Base-by-base conservation (phyloP, 1,140 invertebrate genomes). In the Zaprionus ghesquierei region DNA sequence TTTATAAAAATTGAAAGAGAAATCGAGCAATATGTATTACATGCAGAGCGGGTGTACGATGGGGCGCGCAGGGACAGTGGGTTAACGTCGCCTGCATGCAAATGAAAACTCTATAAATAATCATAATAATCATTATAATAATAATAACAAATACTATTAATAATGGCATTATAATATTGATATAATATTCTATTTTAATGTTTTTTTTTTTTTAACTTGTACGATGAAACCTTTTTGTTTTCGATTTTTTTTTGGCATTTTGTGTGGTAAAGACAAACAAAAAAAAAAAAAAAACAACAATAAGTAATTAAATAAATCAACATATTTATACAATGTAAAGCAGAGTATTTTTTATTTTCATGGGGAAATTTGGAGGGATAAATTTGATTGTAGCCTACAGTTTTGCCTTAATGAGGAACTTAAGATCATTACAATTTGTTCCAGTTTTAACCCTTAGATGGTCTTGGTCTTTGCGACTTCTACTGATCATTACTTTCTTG, bases 321-420 rank as follows among this genome's bases (percentile, higher is more conserved):
- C 73, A 87, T 87, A 87, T 87, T 87, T 87, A 87, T 87, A 87
- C 72, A 82, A 87, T 89, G 86, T 79, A 89, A 81, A 49, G 1
- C 12, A 3, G 49, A 73, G 44, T 61, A 55, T 51, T 3, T 51
- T 65, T 5, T 18, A 49, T 25, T 50, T 50, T 2, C 18, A 23
- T 49, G 9, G 12, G 8, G 0, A 0, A 33, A 33, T 25, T 23
- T 49, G 3, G 9, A 25, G n/a, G 49, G 49, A 22, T 3, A 33
- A n/a, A 0, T 25, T 25, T 27, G 6, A 2, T 27, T 29, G n/a
- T n/a, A n/a, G n/a, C n/a, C n/a, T n/a, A n/a, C n/a, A n/a, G n/a
- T n/a, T n/a, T n/a, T n/a, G n/a, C n/a, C n/a, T n/a, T n/a, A n/a
- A n/a, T n/a, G n/a, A 29, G 9, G 27, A 29, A 29, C 6, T 29